phyloP scores from a whole-genome alignment of 2,113 vertebrate species.

The Rhadina sibilatrix region DNA sequence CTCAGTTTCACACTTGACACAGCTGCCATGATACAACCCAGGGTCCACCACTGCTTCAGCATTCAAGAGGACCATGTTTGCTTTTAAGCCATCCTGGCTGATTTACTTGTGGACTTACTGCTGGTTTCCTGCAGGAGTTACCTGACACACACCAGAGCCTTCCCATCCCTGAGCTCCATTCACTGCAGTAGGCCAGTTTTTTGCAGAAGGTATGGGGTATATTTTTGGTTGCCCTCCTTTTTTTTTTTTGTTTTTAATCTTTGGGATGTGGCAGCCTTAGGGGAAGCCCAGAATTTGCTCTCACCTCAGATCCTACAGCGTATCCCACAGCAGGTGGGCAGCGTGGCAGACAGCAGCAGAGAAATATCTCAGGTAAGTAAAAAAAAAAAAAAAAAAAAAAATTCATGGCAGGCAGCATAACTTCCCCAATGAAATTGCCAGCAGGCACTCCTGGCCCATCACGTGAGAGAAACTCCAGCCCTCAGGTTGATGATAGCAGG shows the following conservation, averaged over 20 bases:
- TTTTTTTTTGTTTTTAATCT: background rate
- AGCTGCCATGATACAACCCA: background rate
- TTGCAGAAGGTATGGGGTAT: background rate
- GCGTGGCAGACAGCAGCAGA: background rate
- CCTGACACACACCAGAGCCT: accelerated
- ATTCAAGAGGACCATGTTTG: background rate
- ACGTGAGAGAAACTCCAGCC: background rate
- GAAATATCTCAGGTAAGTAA: background rate
- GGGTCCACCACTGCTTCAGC: background rate
- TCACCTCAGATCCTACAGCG: background rate
- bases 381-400: background rate
- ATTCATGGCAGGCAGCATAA: background rate
- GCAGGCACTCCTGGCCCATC: background rate
- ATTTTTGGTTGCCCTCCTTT: accelerated
- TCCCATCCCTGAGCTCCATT: background rate
- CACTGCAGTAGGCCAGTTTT: background rate
- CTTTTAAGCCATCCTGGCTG: background rate
- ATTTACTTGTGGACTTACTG: background rate
- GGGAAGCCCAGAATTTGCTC: background rate
- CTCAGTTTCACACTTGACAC: background rate
- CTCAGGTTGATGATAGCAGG: background rate
- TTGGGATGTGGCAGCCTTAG: background rate
- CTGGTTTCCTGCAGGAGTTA: background rate
- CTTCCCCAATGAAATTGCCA: background rate
- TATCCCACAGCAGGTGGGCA: too few relatives aligned